A percentile compares a stretch with the other conserved stretches of the same genome.
Evolutionary conservation across 2,113 vertebrate species (phyloP).

Genomic region (human (Homo sapiens)): DNA sequence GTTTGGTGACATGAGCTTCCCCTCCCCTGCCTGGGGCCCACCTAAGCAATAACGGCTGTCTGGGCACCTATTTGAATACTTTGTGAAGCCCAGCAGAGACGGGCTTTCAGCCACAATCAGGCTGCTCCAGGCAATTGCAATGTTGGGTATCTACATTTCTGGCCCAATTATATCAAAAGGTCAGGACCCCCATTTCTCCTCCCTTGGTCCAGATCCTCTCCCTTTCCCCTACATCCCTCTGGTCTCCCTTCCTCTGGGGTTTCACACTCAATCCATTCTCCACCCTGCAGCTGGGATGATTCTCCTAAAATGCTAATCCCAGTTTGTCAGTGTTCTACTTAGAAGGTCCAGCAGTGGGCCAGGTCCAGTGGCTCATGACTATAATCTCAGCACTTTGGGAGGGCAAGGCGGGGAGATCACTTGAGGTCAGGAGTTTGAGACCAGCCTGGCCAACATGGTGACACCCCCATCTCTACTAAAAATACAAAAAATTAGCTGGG

Average conservation of each 20-base stretch:
- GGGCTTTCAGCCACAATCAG: not conserved
- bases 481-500: too few relatives aligned
- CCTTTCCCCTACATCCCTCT: not conserved
- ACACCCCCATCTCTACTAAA: too few relatives aligned
- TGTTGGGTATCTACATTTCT: not conserved
- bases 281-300: not conserved
- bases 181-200: rapidly evolving
- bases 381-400: too few relatives aligned
- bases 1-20: not conserved
- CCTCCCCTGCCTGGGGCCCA: too few relatives aligned
- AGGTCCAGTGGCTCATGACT: too few relatives aligned
- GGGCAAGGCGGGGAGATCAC: too few relatives aligned
- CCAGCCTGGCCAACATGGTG: too few relatives aligned
- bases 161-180: not conserved
- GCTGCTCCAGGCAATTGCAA: not conserved
- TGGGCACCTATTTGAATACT: not conserved
- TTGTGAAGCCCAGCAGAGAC: not conserved
- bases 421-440: too few relatives aligned
- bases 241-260: not conserved
- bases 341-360: not conserved
- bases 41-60: not conserved
- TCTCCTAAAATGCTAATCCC: not conserved
- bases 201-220: not conserved
- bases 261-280: not conserved
- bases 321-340: not conserved